These are phyloP conservation scores for Tricholaema leucomelas DNA, from an alignment of 2,113 vertebrate genomes.

Conservation along the genomic window DNA sequence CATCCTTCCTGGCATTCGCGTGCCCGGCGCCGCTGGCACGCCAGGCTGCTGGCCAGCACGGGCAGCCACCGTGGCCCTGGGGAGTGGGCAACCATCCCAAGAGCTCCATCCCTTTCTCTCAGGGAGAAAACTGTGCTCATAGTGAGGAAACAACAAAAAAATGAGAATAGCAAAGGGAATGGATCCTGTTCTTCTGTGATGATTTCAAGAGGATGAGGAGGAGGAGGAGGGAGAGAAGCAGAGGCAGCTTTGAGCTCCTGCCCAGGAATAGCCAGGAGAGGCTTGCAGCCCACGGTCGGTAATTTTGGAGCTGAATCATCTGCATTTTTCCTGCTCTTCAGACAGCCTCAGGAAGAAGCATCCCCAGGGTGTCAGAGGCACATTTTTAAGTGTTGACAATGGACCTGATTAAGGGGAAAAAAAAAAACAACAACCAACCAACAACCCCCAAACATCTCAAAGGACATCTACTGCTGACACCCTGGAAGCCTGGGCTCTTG, in stretches of 20 bases:
- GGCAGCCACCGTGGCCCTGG: accelerated
- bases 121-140: background rate
- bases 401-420: background rate
- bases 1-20: background rate
- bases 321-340: conserved; percentile 27
- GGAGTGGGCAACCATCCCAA: accelerated
- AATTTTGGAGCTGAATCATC: conserved; percentile 61
- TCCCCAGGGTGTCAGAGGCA: background rate
- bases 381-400: background rate
- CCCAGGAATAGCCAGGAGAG: conserved; percentile 54
- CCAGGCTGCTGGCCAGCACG: background rate
- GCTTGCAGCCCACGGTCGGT: conserved; percentile 11
- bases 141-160: background rate
- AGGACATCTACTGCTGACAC: background rate
- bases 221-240: background rate
- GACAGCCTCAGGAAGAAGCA: background rate
- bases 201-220: background rate
- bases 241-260: conserved; percentile 46
- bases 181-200: background rate
- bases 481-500: background rate
- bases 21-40: background rate
- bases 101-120: background rate
- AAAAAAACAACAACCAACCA: too few relatives aligned
- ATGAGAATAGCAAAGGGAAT: background rate
- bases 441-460: background rate